Conservation (phyloP, 2,113 vertebrate genomes). For the Typhlomys cinereus region DNA sequence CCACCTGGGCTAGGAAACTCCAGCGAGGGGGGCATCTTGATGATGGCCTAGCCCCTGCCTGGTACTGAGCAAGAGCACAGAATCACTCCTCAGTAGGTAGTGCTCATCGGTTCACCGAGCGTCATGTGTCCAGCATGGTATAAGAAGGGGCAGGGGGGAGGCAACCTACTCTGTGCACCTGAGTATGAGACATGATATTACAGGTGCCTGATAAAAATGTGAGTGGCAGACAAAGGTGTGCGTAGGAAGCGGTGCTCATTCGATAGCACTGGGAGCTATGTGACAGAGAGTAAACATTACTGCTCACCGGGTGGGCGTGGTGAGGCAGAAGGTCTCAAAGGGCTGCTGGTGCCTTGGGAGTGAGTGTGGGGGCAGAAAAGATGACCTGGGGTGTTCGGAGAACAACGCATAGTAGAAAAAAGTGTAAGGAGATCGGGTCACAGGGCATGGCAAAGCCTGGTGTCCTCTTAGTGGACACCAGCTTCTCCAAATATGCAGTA, state of each 20-base stretch:
- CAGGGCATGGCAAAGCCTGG: no score
- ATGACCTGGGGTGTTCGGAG: background rate
- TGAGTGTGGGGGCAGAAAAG: background rate
- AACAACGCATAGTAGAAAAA: background rate
- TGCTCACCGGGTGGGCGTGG: background rate
- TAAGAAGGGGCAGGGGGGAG: fast-evolving
- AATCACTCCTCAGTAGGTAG: background rate
- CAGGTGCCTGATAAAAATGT: background rate
- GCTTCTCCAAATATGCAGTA: background rate
- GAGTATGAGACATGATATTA: background rate
- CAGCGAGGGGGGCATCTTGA: background rate
- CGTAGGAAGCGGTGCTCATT: no score
- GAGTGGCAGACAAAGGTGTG: background rate
- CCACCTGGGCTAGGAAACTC: background rate
- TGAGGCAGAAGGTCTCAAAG: background rate
- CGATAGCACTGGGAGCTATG: background rate
- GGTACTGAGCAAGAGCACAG: background rate
- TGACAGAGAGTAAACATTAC: background rate
- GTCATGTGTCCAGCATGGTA: fast-evolving
- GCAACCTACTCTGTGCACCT: background rate
- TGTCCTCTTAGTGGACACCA: background rate
- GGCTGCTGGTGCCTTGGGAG: background rate
- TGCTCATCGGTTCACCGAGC: background rate
- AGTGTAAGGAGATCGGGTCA: background rate
- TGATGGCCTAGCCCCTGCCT: fast-evolving